Conservation (phyloP, 2,113 vertebrate genomes). For the Prietella phreatophila region DNA sequence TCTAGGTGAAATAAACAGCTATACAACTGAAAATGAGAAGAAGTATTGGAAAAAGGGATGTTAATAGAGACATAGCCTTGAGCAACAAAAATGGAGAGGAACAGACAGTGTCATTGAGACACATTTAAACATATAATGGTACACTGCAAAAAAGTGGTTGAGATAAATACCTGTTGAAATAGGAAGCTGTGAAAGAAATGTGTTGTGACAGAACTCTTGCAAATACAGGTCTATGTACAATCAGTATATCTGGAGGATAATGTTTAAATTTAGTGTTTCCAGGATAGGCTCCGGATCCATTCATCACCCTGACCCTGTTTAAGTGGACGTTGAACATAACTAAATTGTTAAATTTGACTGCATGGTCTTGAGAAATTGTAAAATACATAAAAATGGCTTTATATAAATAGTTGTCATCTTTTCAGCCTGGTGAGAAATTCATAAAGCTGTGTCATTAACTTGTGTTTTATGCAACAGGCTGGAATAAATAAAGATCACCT, state of each 20-base stretch:
- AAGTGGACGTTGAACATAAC: not conserved
- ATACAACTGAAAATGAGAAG: not conserved
- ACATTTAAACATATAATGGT: not conserved
- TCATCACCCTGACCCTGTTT: not conserved
- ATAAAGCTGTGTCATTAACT: not conserved
- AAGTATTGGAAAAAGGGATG: not conserved
- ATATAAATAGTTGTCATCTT: too few relatives aligned
- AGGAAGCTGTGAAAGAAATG: not conserved
- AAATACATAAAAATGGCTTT: not conserved
- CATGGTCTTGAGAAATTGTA: not conserved
- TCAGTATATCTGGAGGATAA: not conserved
- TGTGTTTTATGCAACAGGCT: not conserved
- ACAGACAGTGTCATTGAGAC: not conserved
- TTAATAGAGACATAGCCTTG: not conserved
- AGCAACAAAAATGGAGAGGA: not conserved
- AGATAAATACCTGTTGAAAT: not conserved
- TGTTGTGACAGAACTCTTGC: not conserved
- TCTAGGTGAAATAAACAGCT: not conserved
- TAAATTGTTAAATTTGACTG: not conserved
- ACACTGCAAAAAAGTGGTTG: not conserved
- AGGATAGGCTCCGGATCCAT: not conserved
- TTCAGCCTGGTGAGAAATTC: not conserved
- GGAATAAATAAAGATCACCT: not conserved
- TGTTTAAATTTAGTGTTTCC: not conserved
- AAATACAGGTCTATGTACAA: not conserved